Base-by-base conservation (phyloP, 2,888 invertebrate species). In the Melipona beecheii region DNA sequence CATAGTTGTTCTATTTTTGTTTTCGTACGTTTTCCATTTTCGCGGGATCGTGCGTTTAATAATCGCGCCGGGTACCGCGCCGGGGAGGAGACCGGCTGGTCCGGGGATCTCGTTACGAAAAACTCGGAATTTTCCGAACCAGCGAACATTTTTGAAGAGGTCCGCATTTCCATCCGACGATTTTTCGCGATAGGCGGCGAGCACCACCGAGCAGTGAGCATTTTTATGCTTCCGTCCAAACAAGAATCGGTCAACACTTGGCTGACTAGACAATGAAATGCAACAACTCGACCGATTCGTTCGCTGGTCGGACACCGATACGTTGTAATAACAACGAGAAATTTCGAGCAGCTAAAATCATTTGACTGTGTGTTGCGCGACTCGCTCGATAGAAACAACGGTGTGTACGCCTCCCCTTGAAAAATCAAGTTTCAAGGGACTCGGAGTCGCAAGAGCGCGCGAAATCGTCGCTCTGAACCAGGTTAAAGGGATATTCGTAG, bases 391-490 rank as follows among this genome's bases (percentile, higher is more conserved):
- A 36, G 6, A n/a, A 36, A 50, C 13, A 54, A 9, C 3, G 6
- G 2, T 52, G 52, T 49, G 9, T 9, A 36, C 36, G 9, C 36
- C 9, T 9, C 1, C 43, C 36, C 9, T 9, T n/a, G n/a, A n/a
- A n/a, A n/a, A n/a, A n/a, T n/a, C 75, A 86, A 91, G 84, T 90
- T 90, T 84, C 86, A 86, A 31, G 3, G 31, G 31, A 85, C 11
- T 70, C 75, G 17, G 49, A 31, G 36, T 15, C 13, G 5, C 2
- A 68, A 21, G 24, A 13, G 11, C n/a, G 11, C 15, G 5, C 49
- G 73, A 27, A 71, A 36, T 24, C 52, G 19, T 15, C 24, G 11
- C n/a, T n/a, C 11, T 24, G 27, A 64, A 69, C 15, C 52, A 15
- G 54, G 27, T n/a, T 62, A 62, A 66, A 36, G 56, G 49, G 43